These are phyloP conservation scores for Antitype chi DNA, from an alignment of 2,888 invertebrate genomes.

Conservation along the genomic window DNA sequence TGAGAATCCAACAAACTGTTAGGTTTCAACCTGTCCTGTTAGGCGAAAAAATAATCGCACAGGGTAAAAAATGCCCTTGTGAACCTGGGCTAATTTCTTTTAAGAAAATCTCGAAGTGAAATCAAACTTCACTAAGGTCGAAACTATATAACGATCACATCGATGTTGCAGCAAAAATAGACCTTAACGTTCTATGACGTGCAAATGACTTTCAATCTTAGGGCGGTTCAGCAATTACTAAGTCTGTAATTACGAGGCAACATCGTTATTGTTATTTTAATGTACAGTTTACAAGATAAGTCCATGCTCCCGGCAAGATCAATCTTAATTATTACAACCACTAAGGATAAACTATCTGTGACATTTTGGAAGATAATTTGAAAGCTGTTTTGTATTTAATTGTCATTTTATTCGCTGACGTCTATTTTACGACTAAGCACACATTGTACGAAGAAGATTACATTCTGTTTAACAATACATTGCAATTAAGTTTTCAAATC, in stretches of 20 bases:
- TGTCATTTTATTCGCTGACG: constrained; percentile 19
- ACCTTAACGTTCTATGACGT: not conserved
- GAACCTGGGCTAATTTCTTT: no score
- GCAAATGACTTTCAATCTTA: not conserved
- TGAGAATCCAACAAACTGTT: no score
- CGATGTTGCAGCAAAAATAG: not conserved
- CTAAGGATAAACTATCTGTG: constrained; percentile 32
- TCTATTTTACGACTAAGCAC: constrained; percentile 29
- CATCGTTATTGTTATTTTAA: constrained; percentile 2
- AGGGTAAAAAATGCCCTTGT: no score
- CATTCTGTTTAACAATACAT: constrained; percentile 39
- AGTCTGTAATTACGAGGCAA: not conserved
- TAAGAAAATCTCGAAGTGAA: not conserved
- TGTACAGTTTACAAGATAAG: constrained; percentile 15
- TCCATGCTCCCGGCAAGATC: not conserved
- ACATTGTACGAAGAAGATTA: constrained; percentile 24
- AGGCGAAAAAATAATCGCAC: no score
- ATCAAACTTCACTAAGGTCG: not conserved
- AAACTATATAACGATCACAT: not conserved
- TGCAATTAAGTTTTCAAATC: constrained; percentile 35
- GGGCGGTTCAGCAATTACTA: not conserved
- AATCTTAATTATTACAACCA: constrained; percentile 42
- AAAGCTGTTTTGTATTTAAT: constrained; percentile 27
- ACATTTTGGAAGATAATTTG: constrained; percentile 27
- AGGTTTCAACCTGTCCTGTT: no score